Conservation (phyloP, 2,113 vertebrate species). For the Pedetes capensis region DNA sequence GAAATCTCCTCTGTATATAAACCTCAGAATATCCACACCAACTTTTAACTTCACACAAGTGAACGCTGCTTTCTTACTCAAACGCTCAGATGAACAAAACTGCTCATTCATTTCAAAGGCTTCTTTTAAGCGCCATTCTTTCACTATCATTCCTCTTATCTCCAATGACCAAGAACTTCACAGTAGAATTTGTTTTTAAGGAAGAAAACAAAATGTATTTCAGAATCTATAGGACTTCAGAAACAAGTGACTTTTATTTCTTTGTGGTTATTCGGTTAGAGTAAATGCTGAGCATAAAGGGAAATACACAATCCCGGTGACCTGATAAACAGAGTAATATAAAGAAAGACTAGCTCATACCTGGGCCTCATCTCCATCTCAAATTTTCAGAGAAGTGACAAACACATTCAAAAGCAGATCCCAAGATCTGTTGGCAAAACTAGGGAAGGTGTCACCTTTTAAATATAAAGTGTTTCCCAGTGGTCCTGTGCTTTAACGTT, state of each 20-base stretch:
- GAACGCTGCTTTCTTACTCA: not conserved
- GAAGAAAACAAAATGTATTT: conserved; percentile 3
- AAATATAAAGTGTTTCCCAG: too few relatives aligned
- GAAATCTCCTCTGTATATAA: not conserved
- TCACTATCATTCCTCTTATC: not conserved
- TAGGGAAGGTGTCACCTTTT: not conserved
- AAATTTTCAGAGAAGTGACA: not conserved
- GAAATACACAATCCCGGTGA: not conserved
- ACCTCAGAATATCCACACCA: conserved; percentile 25
- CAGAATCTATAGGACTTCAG: not conserved
- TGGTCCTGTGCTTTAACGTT: too few relatives aligned
- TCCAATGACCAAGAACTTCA: not conserved
- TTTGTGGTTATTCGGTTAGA: not conserved
- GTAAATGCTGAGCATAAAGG: not conserved
- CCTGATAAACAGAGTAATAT: not conserved
- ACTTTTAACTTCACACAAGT: not conserved
- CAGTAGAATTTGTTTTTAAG: conserved; percentile 16
- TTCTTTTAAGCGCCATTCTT: conserved; percentile 29
- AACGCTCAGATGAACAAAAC: conserved; percentile 30
- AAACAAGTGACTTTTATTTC: conserved; percentile 7
- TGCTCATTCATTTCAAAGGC: conserved; percentile 46
- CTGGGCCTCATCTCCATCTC: not conserved
- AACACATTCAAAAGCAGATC: not conserved
- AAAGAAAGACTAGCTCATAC: not conserved
- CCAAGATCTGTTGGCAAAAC: not conserved